Evolutionary conservation across 2,113 vertebrate species (phyloP).

Genomic region (Coreoperca whiteheadi): DNA sequence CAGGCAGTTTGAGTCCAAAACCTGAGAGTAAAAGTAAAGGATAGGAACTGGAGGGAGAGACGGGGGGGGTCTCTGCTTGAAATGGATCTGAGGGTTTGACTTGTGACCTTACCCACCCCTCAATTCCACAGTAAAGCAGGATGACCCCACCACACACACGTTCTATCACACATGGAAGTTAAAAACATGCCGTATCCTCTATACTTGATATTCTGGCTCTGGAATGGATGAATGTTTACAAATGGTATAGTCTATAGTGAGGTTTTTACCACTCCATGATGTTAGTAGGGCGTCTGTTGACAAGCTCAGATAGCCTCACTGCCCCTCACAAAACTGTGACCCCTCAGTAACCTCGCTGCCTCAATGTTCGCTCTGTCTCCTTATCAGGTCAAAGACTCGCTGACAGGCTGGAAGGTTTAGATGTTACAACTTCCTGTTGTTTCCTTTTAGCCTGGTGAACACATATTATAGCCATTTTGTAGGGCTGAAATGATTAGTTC

Average conservation of each 20-base stretch:
- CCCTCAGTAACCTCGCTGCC: slow-evolving; percentile 48
- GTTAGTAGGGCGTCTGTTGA: background rate
- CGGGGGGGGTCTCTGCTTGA: slow-evolving; percentile 14
- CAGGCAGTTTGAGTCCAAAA: slow-evolving; percentile 5
- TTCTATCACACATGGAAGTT: slow-evolving; percentile 8
- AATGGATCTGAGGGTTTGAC: slow-evolving; percentile 57
- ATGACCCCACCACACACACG: slow-evolving; percentile 18
- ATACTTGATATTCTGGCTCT: background rate
- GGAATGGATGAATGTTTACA: background rate
- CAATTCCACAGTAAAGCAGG: slow-evolving; percentile 39
- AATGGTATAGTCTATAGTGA: background rate
- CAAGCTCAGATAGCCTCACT: slow-evolving; percentile 21
- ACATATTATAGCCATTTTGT: background rate
- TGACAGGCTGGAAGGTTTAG: slow-evolving; percentile 4
- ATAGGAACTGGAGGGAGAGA: slow-evolving; percentile 23
- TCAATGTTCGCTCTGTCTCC: slow-evolving; percentile 19
- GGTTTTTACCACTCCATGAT: background rate
- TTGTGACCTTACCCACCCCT: slow-evolving; percentile 33
- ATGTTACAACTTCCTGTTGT: slow-evolving; percentile 34
- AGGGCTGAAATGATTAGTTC: background rate
- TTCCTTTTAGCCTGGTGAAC: background rate
- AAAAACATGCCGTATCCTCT: background rate
- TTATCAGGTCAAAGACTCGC: slow-evolving; percentile 62
- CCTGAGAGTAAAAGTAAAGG: slow-evolving; percentile 19
- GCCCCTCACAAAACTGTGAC: slow-evolving; percentile 37